Conservation (phyloP, 1,140 invertebrate species). For the Helicoverpa zea region DNA sequence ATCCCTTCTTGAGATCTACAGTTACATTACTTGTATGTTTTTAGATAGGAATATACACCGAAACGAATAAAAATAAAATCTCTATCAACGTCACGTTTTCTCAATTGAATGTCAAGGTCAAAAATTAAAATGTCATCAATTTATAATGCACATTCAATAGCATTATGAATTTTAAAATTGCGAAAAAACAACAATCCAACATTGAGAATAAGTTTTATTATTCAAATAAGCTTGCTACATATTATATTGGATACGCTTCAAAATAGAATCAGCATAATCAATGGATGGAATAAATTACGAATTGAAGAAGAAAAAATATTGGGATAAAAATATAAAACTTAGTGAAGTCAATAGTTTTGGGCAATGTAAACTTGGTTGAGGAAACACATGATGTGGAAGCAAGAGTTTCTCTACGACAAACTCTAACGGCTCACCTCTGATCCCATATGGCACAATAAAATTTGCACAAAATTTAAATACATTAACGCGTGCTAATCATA, state of each 20-base stretch:
- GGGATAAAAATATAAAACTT: background rate
- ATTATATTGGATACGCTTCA: background rate
- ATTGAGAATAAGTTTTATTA: slow-evolving; percentile 6
- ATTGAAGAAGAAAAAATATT: background rate
- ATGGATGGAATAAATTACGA: slow-evolving; percentile 17
- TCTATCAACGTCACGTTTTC: background rate
- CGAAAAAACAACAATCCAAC: slow-evolving; percentile 13
- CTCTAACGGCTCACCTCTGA: slow-evolving; percentile 17
- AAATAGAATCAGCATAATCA: slow-evolving; percentile 14
- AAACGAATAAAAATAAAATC: background rate
- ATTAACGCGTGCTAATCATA: slow-evolving; percentile 26
- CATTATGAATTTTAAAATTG: background rate
- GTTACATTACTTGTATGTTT: background rate
- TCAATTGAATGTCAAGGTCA: background rate
- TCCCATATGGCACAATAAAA: slow-evolving; percentile 12
- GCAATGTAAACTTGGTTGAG: slow-evolving; percentile 22
- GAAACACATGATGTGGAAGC: slow-evolving; percentile 3
- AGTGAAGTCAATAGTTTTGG: background rate
- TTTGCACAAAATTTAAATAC: slow-evolving; percentile 44
- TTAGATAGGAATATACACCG: background rate
- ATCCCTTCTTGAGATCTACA: background rate
- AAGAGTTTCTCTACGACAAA: slow-evolving; percentile 26
- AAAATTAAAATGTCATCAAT: background rate
- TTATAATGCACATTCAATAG: background rate
- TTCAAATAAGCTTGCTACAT: slow-evolving; percentile 1